Evolutionary conservation across 2,113 vertebrate genomes (phyloP), one percentile per base, ranked within the genome.

Genomic region (Eptesicus fuscus): DNA sequence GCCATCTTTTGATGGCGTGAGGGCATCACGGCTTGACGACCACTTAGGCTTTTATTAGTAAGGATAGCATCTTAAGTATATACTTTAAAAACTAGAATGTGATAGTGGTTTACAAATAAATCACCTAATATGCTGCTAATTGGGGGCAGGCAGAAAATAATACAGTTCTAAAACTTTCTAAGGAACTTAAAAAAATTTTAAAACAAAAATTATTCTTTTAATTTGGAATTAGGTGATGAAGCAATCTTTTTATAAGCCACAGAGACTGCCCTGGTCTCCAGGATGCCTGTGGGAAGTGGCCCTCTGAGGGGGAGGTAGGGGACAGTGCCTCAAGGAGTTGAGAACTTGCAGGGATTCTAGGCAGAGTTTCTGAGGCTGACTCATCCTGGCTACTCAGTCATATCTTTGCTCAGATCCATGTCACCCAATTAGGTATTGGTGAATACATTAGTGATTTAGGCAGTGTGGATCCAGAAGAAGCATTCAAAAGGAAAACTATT

Each of bases 381-480:
- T 5, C 7, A 8, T 47, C 42, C 51, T 47, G 83, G 11, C 37
- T 76, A 9, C 30, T 49, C 0, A 10, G 16, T 28, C 42, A 23
- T 63, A 47, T 22, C 35, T 80, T 11, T 9, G 49, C 71, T 42
- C 20, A 35, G 20, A 16, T 74, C 30, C 10, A 0, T 73, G 22
- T 80, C n/a, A 59, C 28, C 30, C 0, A 0, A 0, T 59, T 28
- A 61, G 44, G 10, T n/a, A 16, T 35, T 30, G 5, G 35, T 40
- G 32, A 63, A 32, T 61, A 32, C 1, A 1, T 65, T 16, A 7
- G 37, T 83, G 47, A 82, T 28, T 67, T 83, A 30, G 35, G 65
- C 35, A 5, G 49, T 28, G 20, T 13, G 71, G 25, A 14, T 35
- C 32, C 42, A 14, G 7, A 35, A 44, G n/a, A 73, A 79, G 47